These are phyloP conservation scores for Hirundichthys speculiger DNA, from an alignment of 2,113 vertebrate genomes.

Conservation along the genomic window DNA sequence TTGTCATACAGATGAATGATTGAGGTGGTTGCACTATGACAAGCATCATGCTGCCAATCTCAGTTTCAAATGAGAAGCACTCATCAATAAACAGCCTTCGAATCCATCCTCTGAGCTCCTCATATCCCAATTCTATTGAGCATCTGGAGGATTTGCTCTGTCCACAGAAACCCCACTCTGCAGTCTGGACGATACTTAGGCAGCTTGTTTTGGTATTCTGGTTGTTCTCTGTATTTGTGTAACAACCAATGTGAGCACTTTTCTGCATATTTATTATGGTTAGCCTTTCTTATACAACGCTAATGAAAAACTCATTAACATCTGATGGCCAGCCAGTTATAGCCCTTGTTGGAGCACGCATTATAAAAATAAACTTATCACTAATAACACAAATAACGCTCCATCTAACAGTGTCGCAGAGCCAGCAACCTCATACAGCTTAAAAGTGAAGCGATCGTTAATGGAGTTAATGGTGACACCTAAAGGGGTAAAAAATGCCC, in stretches of 20 bases:
- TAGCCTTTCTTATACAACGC: too few species aligned
- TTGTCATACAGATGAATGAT: not conserved
- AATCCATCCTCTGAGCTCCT: too few species aligned
- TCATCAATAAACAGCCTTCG: not conserved
- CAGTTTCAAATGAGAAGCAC: not conserved
- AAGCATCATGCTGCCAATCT: not conserved
- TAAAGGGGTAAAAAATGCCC: not conserved
- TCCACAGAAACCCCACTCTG: not conserved
- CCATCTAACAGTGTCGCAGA: too few species aligned
- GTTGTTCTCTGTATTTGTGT: too few species aligned
- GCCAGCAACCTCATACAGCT: not conserved
- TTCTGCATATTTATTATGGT: too few species aligned
- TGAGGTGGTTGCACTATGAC: too few species aligned
- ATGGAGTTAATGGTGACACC: not conserved
- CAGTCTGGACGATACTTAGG: not conserved
- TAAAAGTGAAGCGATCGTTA: not conserved
- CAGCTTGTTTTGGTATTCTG: too few species aligned
- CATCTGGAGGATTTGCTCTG: not conserved
- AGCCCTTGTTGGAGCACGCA: not conserved
- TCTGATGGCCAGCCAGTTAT: not conserved
- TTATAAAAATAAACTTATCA: not conserved
- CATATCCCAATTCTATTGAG: too few species aligned
- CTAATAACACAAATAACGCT: too few species aligned
- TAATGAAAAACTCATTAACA: conserved; percentile 9
- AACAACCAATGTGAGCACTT: too few species aligned